phyloP scores from a whole-genome alignment of 2,888 invertebrate genomes.

The Altica lythri region DNA sequence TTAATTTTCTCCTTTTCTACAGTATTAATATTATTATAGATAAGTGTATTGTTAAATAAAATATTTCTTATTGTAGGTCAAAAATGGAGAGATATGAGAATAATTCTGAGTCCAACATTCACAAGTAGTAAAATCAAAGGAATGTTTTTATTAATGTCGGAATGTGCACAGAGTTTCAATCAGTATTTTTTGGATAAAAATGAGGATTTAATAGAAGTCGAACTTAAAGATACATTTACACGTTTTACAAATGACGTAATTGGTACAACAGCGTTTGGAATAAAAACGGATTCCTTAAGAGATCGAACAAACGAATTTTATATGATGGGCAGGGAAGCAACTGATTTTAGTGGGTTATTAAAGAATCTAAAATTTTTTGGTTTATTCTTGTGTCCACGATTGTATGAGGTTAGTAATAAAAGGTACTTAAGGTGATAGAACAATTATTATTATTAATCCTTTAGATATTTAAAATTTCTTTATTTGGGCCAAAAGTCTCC shows the following conservation, averaged over 20 bases:
- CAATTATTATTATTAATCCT: too few species aligned
- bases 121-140: constrained; percentile 49
- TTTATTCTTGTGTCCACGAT: too few species aligned
- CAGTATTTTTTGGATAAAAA: constrained; percentile 26
- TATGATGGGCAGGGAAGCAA: constrained; percentile 57
- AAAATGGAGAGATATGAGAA: constrained; percentile 53
- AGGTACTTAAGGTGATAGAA: too few species aligned
- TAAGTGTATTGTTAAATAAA: too few species aligned
- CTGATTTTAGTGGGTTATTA: constrained; percentile 44
- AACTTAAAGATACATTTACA: constrained; percentile 57
- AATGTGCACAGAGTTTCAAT: constrained; percentile 19
- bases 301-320: constrained; percentile 62
- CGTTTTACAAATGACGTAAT: constrained; percentile 61
- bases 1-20: too few species aligned
- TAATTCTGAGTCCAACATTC: constrained; percentile 54
- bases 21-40: too few species aligned
- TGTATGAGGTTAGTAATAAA: too few species aligned
- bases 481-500: too few species aligned
- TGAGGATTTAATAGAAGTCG: constrained; percentile 47
- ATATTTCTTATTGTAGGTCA: constrained; percentile 36
- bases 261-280: constrained; percentile 61
- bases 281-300: constrained; percentile 60
- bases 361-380: neutral
- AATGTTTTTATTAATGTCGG: constrained; percentile 40
- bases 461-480: too few species aligned